These are phyloP conservation scores for Caenorhabditis doughertyi DNA, from an alignment of 2,888 invertebrate species.

Conservation along the genomic window DNA sequence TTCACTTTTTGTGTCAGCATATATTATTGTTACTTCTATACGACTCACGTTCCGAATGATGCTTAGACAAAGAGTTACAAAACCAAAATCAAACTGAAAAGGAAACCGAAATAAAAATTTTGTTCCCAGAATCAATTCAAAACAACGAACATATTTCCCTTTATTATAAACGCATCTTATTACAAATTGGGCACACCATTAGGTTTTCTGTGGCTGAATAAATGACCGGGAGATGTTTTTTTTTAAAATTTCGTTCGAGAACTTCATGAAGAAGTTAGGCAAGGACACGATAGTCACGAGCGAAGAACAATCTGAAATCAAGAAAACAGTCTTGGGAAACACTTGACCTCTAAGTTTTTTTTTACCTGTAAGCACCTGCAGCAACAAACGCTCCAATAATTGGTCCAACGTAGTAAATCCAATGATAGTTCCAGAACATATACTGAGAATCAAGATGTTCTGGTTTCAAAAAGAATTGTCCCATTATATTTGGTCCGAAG, in stretches of 20 bases:
- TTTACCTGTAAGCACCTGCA: conserved; percentile 81
- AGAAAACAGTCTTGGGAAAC: background rate
- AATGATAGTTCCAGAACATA: conserved; percentile 80
- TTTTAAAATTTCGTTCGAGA: background rate
- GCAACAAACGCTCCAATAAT: conserved; percentile 82
- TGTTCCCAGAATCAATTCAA: background rate
- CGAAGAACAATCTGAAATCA: conserved; percentile 72
- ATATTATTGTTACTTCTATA: conserved; percentile 8
- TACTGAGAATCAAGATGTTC: conserved; percentile 40
- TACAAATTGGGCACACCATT: conserved; percentile 4
- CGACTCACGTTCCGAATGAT: background rate
- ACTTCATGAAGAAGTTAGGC: conserved; percentile 35
- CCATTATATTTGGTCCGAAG: conserved; percentile 83
- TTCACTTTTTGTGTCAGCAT: background rate
- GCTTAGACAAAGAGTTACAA: background rate
- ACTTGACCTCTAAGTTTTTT: conserved; percentile 25
- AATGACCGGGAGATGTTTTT: background rate
- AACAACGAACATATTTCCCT: background rate
- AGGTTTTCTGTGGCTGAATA: background rate
- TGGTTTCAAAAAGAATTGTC: conserved; percentile 58
- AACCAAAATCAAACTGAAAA: background rate
- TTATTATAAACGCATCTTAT: conserved; percentile 3
- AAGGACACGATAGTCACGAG: conserved; percentile 67
- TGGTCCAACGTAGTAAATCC: conserved; percentile 84
- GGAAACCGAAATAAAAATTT: background rate